Conservation (phyloP, 1,140 invertebrate genomes). For the Aphelenchoides fujianensis region DNA sequence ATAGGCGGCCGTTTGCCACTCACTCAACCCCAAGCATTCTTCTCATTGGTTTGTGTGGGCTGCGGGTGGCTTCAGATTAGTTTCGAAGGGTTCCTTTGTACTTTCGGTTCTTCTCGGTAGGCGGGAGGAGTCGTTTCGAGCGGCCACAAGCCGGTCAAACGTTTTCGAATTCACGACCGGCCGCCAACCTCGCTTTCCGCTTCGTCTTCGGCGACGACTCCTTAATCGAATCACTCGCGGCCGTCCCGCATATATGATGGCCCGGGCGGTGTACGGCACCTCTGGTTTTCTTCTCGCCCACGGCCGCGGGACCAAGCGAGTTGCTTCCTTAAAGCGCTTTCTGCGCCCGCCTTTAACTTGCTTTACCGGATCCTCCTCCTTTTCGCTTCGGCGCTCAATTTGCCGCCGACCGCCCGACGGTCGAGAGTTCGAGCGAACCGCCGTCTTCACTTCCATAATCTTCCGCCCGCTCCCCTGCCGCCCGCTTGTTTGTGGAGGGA, state of each 20-base stretch:
- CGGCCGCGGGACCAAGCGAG: not conserved
- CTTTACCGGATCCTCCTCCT: not conserved
- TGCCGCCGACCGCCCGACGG: too few relatives aligned
- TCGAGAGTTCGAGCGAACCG: too few relatives aligned
- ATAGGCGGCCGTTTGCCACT: too few relatives aligned
- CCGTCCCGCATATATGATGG: slow-evolving; percentile 1
- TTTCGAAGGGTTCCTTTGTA: not conserved
- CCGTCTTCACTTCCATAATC: too few relatives aligned
- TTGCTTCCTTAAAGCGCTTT: not conserved
- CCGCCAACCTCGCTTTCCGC: not conserved
- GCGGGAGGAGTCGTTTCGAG: slow-evolving; percentile 1
- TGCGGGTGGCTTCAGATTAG: not conserved
- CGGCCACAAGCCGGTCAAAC: not conserved
- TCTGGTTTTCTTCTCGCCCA: not conserved
- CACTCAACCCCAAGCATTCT: not conserved
- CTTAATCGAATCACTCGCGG: not conserved
- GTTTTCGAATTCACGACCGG: not conserved
- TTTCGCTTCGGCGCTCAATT: not conserved
- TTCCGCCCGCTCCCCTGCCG: too few relatives aligned
- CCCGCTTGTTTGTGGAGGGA: too few relatives aligned
- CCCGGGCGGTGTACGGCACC: not conserved
- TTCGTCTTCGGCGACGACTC: not conserved
- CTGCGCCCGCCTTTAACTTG: not conserved
- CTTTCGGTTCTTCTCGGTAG: too few relatives aligned
- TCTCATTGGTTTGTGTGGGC: not conserved